These are phyloP conservation scores for Callipepla californica DNA, from an alignment of 2,113 vertebrate species.

Conservation along the genomic window DNA sequence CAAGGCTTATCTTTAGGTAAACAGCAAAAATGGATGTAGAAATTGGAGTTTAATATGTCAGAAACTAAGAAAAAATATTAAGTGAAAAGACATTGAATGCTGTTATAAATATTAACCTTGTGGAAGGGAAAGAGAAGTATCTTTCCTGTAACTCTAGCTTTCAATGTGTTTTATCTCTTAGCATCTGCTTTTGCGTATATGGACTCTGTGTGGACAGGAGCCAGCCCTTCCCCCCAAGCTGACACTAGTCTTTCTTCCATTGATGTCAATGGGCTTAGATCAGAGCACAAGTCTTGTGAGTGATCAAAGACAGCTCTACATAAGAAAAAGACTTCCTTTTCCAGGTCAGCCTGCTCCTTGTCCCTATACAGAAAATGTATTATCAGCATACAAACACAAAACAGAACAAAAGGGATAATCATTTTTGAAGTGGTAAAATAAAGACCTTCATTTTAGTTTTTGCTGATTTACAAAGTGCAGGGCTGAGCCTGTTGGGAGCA, in stretches of 20 bases:
- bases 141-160: background rate
- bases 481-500: slow-evolving; percentile 37
- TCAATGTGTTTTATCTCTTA: slow-evolving; percentile 35
- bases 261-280: slow-evolving; percentile 63
- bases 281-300: slow-evolving; percentile 36
- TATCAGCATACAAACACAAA: slow-evolving; percentile 45
- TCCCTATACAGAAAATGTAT: slow-evolving; percentile 50
- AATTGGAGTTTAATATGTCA: background rate
- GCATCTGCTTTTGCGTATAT: slow-evolving; percentile 26
- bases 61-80: background rate
- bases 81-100: background rate
- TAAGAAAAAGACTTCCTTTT: slow-evolving; percentile 61
- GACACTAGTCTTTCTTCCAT: slow-evolving; percentile 34
- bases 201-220: slow-evolving; percentile 16
- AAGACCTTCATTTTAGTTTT: slow-evolving; percentile 55
- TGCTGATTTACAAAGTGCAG: slow-evolving; percentile 54
- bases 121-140: background rate
- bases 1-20: background rate
- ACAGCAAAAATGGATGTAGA: background rate
- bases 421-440: slow-evolving; percentile 56
- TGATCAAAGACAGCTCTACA: slow-evolving; percentile 60
- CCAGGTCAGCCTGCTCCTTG: slow-evolving; percentile 62
- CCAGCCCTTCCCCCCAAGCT: background rate
- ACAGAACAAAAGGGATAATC: slow-evolving; percentile 47
- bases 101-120: background rate